phyloP scores from a whole-genome alignment of 2,113 vertebrate genomes.

The Columba janthina region DNA sequence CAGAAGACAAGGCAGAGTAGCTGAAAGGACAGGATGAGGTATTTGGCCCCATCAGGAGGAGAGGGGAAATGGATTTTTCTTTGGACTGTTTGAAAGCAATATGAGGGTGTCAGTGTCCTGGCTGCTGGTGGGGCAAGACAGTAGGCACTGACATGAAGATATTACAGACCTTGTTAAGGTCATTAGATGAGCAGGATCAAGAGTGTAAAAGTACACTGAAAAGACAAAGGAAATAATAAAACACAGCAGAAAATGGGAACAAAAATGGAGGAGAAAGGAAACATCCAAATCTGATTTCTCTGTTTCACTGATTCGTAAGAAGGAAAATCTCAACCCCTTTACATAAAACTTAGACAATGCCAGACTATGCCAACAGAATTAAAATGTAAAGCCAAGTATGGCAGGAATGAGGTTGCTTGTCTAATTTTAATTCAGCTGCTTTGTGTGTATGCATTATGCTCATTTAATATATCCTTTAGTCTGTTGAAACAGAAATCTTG shows the following conservation, averaged over 20 bases:
- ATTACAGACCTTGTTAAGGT: neutral
- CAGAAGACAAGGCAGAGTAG: no score
- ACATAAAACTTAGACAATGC: neutral
- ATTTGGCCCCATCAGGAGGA: neutral
- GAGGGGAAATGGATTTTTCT: neutral
- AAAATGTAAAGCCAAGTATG: neutral
- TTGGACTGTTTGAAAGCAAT: neutral
- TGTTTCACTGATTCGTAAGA: neutral
- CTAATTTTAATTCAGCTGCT: neutral
- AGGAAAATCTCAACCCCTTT: neutral
- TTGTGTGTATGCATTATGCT: neutral
- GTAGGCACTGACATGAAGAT: neutral
- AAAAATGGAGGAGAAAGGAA: neutral
- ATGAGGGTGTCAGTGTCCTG: neutral
- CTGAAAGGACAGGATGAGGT: no score
- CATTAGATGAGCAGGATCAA: neutral
- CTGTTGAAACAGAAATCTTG: neutral
- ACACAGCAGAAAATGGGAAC: neutral
- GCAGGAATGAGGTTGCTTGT: neutral
- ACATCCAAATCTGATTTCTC: neutral
- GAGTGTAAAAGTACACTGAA: neutral
- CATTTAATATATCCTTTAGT: neutral
- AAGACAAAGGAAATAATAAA: neutral
- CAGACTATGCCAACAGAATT: neutral
- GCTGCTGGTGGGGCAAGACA: neutral